A percentile compares a stretch with the other conserved stretches of the same genome.
phyloP scores from a whole-genome alignment of 1,140 invertebrate species.

The Drosophila sulfurigaster region DNA sequence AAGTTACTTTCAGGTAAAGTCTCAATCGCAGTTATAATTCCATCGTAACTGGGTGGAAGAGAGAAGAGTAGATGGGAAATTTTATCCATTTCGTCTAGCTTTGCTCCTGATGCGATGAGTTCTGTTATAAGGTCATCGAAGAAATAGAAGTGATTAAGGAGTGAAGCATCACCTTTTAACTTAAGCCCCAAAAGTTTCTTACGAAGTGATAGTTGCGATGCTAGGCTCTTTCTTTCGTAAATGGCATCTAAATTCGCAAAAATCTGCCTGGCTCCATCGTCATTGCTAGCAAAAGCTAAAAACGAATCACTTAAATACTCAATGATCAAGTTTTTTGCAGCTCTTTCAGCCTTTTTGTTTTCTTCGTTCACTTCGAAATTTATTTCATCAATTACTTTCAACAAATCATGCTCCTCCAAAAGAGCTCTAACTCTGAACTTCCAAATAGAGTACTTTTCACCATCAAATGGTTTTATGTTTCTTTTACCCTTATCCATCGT shows the following conservation, averaged over 20 bases:
- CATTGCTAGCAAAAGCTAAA: conserved; percentile 70
- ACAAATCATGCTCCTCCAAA: background rate
- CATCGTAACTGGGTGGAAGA: conserved; percentile 77
- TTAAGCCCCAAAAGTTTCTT: conserved; percentile 82
- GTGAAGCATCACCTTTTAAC: conserved; percentile 70
- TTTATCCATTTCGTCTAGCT: conserved; percentile 80
- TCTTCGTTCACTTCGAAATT: conserved; percentile 40
- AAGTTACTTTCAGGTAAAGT: conserved; percentile 67
- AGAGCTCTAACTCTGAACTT: conserved; percentile 11
- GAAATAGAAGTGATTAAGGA: conserved; percentile 77
- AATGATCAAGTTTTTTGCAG: conserved; percentile 75
- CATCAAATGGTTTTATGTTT: conserved; percentile 24
- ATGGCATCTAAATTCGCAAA: background rate
- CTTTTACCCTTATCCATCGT: conserved; percentile 17
- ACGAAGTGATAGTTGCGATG: conserved; percentile 56
- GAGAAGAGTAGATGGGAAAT: conserved; percentile 81
- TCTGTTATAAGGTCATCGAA: conserved; percentile 62
- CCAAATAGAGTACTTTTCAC: conserved; percentile 31
- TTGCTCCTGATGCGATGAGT: conserved; percentile 76
- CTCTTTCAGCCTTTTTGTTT: conserved; percentile 41
- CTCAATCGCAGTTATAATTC: conserved; percentile 84
- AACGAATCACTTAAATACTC: conserved; percentile 80
- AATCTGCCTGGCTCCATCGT: conserved; percentile 72
- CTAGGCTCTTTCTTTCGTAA: no score
- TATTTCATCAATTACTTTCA: background rate